Evolutionary conservation across 2,797 vertebrate genomes (phyloP).

Genomic region (Malurus splendens): DNA sequence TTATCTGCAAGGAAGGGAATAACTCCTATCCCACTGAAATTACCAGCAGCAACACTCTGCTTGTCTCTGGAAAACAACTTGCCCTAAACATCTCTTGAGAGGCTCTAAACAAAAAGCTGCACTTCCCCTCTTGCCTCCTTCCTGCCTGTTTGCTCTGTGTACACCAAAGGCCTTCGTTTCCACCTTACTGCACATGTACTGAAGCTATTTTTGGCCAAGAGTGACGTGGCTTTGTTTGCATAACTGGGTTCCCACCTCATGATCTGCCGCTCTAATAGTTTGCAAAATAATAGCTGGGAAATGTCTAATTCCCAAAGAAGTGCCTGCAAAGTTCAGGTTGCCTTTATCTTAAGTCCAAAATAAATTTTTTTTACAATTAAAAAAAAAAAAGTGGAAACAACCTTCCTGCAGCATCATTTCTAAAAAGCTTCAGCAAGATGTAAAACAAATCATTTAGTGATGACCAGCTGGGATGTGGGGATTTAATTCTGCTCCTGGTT

Average conservation of each 20-base stretch:
- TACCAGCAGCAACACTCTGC: background rate
- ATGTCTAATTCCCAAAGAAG: background rate
- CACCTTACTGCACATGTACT: conserved; percentile 41
- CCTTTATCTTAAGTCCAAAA: background rate
- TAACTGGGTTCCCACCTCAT: conserved; percentile 53
- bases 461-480: background rate
- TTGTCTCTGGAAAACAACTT: background rate
- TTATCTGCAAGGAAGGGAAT: background rate
- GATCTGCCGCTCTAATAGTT: conserved; percentile 36
- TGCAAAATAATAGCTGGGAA: conserved; percentile 39
- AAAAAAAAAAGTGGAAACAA: background rate
- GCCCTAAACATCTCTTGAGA: background rate
- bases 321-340: background rate
- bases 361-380: no score
- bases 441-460: background rate
- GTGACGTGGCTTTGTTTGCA: conserved; percentile 50
- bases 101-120: background rate
- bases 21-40: background rate
- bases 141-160: background rate
- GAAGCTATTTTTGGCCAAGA: conserved; percentile 45
- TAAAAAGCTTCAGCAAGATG: background rate
- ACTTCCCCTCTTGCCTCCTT: background rate
- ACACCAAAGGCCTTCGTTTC: conserved; percentile 7
- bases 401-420: background rate
- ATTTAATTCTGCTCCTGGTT: background rate